Evolutionary conservation across 2,888 invertebrate genomes (phyloP).

Genomic region (Ypsolopha scabrella): DNA sequence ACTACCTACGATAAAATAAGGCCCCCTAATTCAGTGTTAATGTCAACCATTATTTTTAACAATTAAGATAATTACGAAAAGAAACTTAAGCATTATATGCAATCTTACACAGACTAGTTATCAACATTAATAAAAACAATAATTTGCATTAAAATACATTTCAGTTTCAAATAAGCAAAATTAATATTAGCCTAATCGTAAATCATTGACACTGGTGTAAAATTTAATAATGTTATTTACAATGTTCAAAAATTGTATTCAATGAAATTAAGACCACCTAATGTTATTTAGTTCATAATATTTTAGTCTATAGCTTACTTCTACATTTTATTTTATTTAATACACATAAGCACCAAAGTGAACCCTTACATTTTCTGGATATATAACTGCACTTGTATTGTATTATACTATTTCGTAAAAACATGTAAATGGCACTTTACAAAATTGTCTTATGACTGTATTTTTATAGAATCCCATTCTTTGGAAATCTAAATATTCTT

Average conservation of each 20-base stretch:
- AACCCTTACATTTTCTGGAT: neutral
- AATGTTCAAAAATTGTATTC: slow-evolving; percentile 21
- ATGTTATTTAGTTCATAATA: slow-evolving; percentile 12
- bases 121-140: slow-evolving; percentile 40
- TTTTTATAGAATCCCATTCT: neutral
- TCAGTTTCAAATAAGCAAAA: neutral
- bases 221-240: slow-evolving; percentile 51
- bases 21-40: slow-evolving; percentile 16
- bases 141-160: slow-evolving; percentile 7
- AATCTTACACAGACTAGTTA: slow-evolving; percentile 52
- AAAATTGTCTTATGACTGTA: neutral
- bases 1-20: slow-evolving; percentile 26
- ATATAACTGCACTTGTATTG: neutral
- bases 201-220: slow-evolving; percentile 25
- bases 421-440: neutral
- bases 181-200: neutral
- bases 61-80: neutral
- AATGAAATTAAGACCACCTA: slow-evolving; percentile 47
- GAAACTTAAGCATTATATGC: slow-evolving; percentile 50
- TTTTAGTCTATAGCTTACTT: no score
- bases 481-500: neutral
- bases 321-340: neutral
- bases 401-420: neutral
- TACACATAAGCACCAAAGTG: slow-evolving; percentile 30
- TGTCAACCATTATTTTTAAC: slow-evolving; percentile 31